These are phyloP conservation scores for Andrena bicolor DNA, from an alignment of 2,888 invertebrate species.

Conservation along the genomic window DNA sequence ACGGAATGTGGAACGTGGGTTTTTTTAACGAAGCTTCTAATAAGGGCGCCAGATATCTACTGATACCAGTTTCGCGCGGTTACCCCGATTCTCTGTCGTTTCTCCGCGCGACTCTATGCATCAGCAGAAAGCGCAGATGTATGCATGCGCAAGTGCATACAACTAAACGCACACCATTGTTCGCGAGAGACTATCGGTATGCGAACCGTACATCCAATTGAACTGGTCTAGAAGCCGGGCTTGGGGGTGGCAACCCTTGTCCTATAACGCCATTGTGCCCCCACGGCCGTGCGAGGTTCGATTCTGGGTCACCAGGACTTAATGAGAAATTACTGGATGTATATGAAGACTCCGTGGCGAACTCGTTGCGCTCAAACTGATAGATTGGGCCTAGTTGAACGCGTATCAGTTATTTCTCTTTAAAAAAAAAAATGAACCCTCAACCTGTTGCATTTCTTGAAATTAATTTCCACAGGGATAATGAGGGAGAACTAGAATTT, in stretches of 20 bases:
- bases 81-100: conserved; percentile 20
- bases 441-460: conserved; percentile 5
- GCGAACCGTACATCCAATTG: conserved; percentile 69
- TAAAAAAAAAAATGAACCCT: not conserved
- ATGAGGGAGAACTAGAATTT: not conserved
- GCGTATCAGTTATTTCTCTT: not conserved
- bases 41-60: not conserved
- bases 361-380: conserved; percentile 50
- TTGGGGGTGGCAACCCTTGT: conserved; percentile 51
- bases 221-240: conserved; percentile 47
- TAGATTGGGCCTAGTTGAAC: conserved; percentile 32
- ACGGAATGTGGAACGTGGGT: not conserved
- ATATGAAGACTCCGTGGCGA: conserved; percentile 41
- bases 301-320: conserved; percentile 70
- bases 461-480: not conserved
- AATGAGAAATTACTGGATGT: conserved; percentile 69
- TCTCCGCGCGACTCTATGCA: conserved; percentile 11
- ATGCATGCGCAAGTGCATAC: conserved; percentile 16
- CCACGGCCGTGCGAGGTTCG: conserved; percentile 41
- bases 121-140: conserved; percentile 24
- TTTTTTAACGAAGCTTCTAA: not conserved
- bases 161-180: conserved; percentile 57
- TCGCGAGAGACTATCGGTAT: conserved; percentile 61
- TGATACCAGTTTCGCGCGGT: conserved; percentile 19
- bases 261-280: conserved; percentile 58